Percentiles rank a stretch among this genome's conserved stretches.
Conservation (phyloP, 2,797 vertebrate species). For the Eidolon dupreanum region DNA sequence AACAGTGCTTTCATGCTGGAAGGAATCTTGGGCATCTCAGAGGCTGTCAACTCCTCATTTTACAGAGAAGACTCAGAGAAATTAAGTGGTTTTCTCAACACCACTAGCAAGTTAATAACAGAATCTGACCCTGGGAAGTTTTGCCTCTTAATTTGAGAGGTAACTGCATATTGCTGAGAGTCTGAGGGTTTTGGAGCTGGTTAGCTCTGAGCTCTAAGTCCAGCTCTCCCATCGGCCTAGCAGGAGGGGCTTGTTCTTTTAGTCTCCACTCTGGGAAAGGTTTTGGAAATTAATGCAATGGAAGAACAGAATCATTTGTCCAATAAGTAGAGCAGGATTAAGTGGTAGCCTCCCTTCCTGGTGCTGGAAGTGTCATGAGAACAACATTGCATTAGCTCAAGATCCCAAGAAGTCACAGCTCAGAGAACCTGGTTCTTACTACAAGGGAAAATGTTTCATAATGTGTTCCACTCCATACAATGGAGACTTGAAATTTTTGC, state of each 20-base stretch:
- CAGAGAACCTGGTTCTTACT: neutral
- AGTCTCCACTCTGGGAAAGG: neutral
- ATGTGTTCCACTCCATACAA: neutral
- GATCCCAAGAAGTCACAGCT: neutral
- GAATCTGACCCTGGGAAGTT: neutral
- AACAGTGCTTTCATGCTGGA: neutral
- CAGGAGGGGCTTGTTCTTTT: neutral
- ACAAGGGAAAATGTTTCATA: no score
- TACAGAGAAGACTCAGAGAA: neutral
- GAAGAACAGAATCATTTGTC: neutral
- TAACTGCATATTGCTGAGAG: neutral
- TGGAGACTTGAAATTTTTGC: neutral
- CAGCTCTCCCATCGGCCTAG: neutral
- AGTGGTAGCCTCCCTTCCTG: neutral
- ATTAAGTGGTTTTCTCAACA: constrained; percentile 7
- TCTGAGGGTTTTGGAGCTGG: neutral
- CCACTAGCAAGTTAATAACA: neutral
- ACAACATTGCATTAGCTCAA: neutral
- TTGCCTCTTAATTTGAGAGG: neutral
- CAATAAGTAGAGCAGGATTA: no score
- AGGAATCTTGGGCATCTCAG: neutral
- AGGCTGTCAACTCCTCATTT: neutral
- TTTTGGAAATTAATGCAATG: neutral
- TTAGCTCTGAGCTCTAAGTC: neutral
- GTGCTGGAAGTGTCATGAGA: accelerated